Percentiles rank a stretch among this genome's conserved stretches.
These are phyloP conservation scores for Siphamia tubifer DNA, from an alignment of 2,113 vertebrate species.

Conservation along the genomic window DNA sequence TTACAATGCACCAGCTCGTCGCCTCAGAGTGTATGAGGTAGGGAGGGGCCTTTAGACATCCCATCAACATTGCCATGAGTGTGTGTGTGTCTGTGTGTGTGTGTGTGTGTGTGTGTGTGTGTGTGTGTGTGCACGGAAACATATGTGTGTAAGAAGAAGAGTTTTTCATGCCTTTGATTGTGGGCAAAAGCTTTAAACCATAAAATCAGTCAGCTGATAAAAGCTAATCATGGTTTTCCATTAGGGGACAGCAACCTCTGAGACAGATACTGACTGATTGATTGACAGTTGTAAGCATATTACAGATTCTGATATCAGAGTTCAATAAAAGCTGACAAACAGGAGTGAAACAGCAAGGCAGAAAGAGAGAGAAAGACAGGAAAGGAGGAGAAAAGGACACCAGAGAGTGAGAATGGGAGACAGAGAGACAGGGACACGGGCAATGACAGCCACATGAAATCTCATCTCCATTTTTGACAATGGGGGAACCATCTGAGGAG, in stretches of 20 bases:
- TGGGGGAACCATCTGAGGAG: conserved; percentile 80
- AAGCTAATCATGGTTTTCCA: conserved; percentile 61
- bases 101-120: conserved; percentile 36
- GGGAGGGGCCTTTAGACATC: conserved; percentile 51
- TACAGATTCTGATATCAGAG: conserved; percentile 67
- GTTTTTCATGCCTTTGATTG: conserved; percentile 65
- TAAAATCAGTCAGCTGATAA: conserved; percentile 58
- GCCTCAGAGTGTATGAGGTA: conserved; percentile 45
- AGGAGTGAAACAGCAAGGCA: conserved; percentile 50
- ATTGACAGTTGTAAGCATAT: conserved; percentile 67
- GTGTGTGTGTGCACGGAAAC: conserved; percentile 2
- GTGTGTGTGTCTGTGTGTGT: not conserved
- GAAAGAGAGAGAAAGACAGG: conserved; percentile 52
- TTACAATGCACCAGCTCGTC: conserved; percentile 46
- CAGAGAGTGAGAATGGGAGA: conserved; percentile 50
- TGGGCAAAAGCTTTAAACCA: conserved; percentile 45
- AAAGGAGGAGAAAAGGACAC: conserved; percentile 48
- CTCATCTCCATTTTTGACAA: conserved; percentile 85
- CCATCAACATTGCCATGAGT: conserved; percentile 30
- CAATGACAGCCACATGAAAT: conserved; percentile 80
- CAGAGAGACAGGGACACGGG: conserved; percentile 65
- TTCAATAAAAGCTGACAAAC: conserved; percentile 69
- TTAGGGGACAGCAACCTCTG: conserved; percentile 67
- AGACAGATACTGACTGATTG: conserved; percentile 65
- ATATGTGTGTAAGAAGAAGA: conserved; percentile 43